These are phyloP conservation scores for Pelusios castaneus DNA, from an alignment of 2,113 vertebrate genomes.

Conservation along the genomic window DNA sequence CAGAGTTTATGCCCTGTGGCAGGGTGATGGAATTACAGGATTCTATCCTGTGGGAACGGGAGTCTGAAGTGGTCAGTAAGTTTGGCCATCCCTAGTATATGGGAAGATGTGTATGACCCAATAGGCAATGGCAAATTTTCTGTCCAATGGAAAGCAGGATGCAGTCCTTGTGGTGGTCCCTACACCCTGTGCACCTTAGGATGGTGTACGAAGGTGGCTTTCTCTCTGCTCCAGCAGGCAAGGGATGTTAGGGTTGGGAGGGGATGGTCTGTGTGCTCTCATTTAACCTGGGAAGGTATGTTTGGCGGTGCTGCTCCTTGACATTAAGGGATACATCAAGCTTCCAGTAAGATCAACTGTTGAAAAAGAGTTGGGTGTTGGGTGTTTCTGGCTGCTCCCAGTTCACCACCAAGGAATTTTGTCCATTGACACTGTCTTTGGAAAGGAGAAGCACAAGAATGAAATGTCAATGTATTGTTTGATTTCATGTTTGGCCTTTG, in stretches of 20 bases:
- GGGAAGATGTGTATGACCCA: background rate
- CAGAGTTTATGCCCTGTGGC: no score
- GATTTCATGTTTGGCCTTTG: background rate
- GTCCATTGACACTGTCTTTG: accelerated
- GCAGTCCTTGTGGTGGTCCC: background rate
- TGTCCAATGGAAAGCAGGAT: background rate
- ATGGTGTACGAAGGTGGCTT: background rate
- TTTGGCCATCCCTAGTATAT: background rate
- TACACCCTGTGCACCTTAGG: no score
- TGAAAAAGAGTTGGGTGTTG: background rate
- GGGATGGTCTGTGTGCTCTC: background rate
- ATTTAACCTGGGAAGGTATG: background rate
- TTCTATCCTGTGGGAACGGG: no score
- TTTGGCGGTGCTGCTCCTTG: background rate
- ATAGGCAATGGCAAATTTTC: background rate
- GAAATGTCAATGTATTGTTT: background rate
- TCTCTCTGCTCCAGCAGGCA: background rate
- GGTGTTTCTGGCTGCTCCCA: background rate
- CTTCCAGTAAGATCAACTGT: background rate
- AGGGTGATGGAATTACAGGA: no score
- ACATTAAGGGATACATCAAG: background rate
- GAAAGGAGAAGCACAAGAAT: background rate
- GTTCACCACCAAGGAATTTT: background rate
- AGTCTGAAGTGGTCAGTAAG: no score
- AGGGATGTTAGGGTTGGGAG: background rate